Evolutionary conservation across 35 echinoderm and acorn worm species (phyloP), one percentile per base, ranked within the genome.

Genomic region (Heliocidaris erythrogramma): DNA sequence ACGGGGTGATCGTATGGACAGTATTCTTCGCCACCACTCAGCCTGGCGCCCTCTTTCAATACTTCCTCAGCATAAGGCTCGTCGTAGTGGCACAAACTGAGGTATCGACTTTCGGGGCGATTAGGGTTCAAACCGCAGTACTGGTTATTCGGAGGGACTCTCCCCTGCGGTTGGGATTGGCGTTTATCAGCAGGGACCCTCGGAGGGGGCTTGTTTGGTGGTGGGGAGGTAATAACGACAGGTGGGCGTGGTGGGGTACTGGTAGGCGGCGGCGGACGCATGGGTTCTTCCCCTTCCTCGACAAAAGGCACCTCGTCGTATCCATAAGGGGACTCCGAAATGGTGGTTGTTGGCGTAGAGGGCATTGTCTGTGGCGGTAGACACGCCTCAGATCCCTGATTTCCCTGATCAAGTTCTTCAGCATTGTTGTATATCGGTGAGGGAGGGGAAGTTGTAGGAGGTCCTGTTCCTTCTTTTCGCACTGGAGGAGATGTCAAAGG

Each of bases 151-250:
- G 4, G 12, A 48, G 31, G 87, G 47, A 42, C 87, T 32, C 12
- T 32, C 12, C 31, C 87, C 14, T 47, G 12, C 5, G 87, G 87
- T 17, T 89, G 30, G 31, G 87, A 47, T n/a, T 32, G 87, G 18
- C 87, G 87, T 48, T 47, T 17, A 89, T 89, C 87, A 16, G 87
- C 87, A 31, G 87, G 87, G 31, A 89, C 31, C 42, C 87, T 32
- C 14, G 87, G 87, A 13, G 87, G 87, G 18, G 47, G 31, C 31
- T 32, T 47, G 31, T 89, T 89, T 32, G 87, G 87, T 47, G 87
- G 87, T 89, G 87, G 47, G 11, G 87, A 89, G 87, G 87, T 89
- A 89, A 89, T n/a, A 42, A 42, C 87, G 31, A 89, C 87, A 42
- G 87, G 87, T 5, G 65, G 65, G 65, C 65, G 65, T 78, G 65